A percentile compares a stretch with the other conserved stretches of the same genome.
Evolutionary conservation across 2,113 vertebrate species (phyloP).

Genomic region (Oceanites oceanicus): DNA sequence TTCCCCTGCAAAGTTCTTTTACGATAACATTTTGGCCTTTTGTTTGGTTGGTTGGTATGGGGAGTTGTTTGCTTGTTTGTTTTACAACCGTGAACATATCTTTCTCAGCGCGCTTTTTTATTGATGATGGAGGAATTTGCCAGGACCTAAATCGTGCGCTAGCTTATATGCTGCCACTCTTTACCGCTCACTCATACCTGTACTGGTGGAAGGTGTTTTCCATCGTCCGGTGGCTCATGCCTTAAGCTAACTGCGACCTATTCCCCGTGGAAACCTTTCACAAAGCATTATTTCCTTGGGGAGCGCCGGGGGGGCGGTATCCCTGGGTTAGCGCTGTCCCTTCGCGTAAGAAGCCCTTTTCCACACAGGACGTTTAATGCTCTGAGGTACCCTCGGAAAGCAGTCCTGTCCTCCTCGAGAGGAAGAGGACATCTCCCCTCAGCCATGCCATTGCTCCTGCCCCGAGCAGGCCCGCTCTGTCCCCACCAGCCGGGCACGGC

Average conservation of each 20-base stretch:
- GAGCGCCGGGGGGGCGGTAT: rapidly evolving
- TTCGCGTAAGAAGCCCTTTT: background rate
- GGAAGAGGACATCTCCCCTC: background rate
- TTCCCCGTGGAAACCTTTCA: rapidly evolving
- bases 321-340: background rate
- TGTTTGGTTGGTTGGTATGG: background rate
- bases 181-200: background rate
- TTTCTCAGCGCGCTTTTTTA: rapidly evolving
- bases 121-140: background rate
- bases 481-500: rapidly evolving
- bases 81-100: rapidly evolving
- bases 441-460: rapidly evolving
- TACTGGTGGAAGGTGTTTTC: background rate
- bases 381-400: background rate
- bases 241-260: rapidly evolving
- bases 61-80: background rate
- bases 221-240: rapidly evolving
- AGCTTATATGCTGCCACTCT: rapidly evolving
- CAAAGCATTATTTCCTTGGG: background rate
- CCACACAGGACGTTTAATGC: rapidly evolving
- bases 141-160: rapidly evolving
- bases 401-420: background rate
- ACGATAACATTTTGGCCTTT: rapidly evolving
- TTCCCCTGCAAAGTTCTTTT: background rate
- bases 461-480: too few relatives aligned